Base-by-base conservation (phyloP, 2,113 vertebrate genomes). In the Carettochelys insculpta region DNA sequence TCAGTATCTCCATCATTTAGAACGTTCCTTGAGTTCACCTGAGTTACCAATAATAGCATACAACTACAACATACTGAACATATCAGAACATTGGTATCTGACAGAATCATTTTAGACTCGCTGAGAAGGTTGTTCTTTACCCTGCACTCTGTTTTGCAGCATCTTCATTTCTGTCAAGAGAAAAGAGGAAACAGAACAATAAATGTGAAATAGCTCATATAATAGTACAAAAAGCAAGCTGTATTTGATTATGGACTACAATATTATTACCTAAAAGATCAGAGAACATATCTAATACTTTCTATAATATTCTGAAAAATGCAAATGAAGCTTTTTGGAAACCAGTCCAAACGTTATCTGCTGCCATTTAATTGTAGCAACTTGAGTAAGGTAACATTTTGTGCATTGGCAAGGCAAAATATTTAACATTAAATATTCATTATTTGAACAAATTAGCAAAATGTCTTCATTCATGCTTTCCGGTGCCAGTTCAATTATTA, bases 261-360 rank as follows among this genome's bases (percentile, higher is more conserved):
- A 92, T 92, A 92, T 83, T n/a, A 80, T 94, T 95, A 85, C 45
- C 51, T 83, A 86, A 96, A 97, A 97, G 92, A 92, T 96, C 88
- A 97, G 80, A 84, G 38, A 96, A 94, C 88, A 77, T 73, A 93
- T 91, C 90, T 93, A 91, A 83, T 85, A 85, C 83, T 93, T 96
- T 93, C 80, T 86, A 48, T 94, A 92, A 93, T 56, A 82, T 96
- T 96, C 94, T 96, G 79, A 96, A 92, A 95, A 96, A 96, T 96
- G n/a, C 50, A 97, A 97, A 95, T 68, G 38, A 95, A 93, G 58
- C 41, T 94, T 94, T 92, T 51, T 25, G 87, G 94, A 97, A 89
- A 79, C 90, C 73, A 95, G 85, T 92, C 96, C 4, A 38, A 96
- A 87, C 89, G 58, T 45, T 89, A 19, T 78, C 78, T 86, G 25